Evolutionary conservation across 2,113 vertebrate genomes (phyloP).

Genomic region (Alosa alosa): DNA sequence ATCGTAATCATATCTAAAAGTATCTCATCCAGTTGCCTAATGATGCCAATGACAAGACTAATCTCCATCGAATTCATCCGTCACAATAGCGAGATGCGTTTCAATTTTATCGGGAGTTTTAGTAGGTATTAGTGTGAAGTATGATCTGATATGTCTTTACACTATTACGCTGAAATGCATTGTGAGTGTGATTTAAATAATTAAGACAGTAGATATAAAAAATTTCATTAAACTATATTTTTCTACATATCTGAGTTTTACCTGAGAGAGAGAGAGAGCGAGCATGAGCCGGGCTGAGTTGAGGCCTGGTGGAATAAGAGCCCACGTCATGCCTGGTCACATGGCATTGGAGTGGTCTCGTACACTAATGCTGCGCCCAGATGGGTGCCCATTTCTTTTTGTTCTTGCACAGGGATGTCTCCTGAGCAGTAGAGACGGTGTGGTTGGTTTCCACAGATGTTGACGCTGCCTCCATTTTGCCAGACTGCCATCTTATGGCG

Average conservation of each 20-base stretch:
- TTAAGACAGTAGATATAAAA: constrained; percentile 69
- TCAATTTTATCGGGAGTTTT: constrained; percentile 45
- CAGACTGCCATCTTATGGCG: constrained; percentile 16
- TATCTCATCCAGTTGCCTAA: constrained; percentile 69
- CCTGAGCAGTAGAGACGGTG: constrained; percentile 2
- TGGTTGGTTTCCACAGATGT: constrained; percentile 35
- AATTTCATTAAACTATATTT: constrained; percentile 79
- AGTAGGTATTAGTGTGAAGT: constrained; percentile 57
- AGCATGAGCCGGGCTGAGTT: constrained; percentile 25
- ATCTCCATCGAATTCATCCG: constrained; percentile 61
- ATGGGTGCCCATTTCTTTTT: neutral
- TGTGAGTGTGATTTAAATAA: constrained; percentile 69
- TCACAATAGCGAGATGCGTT: constrained; percentile 55
- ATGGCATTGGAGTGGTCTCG: constrained; percentile 22
- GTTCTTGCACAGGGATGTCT: constrained; percentile 3
- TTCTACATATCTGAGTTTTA: constrained; percentile 78
- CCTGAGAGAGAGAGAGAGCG: constrained; percentile 48
- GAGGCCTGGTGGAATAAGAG: constrained; percentile 1
- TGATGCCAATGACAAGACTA: constrained; percentile 71
- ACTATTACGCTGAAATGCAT: constrained; percentile 60
- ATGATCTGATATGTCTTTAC: constrained; percentile 62
- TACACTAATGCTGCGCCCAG: constrained; percentile 33
- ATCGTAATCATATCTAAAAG: constrained; percentile 71
- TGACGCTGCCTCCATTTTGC: constrained; percentile 25
- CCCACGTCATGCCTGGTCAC: constrained; percentile 20